phyloP scores from a whole-genome alignment of 2,113 vertebrate species.

The Saccopteryx leptura region DNA sequence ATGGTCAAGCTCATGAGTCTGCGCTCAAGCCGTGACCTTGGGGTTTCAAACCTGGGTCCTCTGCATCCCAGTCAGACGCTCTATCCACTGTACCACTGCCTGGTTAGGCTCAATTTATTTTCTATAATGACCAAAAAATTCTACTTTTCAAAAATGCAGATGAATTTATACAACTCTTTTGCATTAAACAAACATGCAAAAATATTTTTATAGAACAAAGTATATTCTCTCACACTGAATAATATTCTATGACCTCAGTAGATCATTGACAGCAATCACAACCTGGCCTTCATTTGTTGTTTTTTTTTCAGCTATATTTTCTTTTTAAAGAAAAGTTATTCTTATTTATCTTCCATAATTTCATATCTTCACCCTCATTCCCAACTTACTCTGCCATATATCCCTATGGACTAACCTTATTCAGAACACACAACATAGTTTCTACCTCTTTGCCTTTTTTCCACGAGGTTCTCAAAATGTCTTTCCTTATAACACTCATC shows the following conservation, averaged over 20 bases:
- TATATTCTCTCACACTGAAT: background rate
- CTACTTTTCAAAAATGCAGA: background rate
- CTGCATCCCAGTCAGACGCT: too few relatives aligned
- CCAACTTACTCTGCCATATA: background rate
- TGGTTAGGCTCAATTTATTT: background rate
- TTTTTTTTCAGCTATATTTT: background rate
- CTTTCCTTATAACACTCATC: background rate
- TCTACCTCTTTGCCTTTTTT: background rate
- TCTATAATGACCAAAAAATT: background rate
- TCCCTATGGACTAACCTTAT: background rate
- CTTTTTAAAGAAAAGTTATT: background rate
- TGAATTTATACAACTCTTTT: background rate
- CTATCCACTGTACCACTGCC: too few relatives aligned
- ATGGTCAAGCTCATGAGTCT: too few relatives aligned
- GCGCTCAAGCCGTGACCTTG: too few relatives aligned
- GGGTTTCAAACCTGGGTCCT: too few relatives aligned
- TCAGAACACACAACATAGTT: background rate
- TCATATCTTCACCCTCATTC: background rate
- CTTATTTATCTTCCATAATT: background rate
- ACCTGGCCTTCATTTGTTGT: background rate
- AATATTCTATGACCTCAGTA: background rate
- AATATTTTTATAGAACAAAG: conserved; percentile 17
- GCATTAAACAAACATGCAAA: background rate
- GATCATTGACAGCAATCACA: background rate
- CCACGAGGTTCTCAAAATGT: background rate